Base-by-base conservation (phyloP, 37 sponge, comb jelly and placozoan genomes). In the Ianthella basta region DNA sequence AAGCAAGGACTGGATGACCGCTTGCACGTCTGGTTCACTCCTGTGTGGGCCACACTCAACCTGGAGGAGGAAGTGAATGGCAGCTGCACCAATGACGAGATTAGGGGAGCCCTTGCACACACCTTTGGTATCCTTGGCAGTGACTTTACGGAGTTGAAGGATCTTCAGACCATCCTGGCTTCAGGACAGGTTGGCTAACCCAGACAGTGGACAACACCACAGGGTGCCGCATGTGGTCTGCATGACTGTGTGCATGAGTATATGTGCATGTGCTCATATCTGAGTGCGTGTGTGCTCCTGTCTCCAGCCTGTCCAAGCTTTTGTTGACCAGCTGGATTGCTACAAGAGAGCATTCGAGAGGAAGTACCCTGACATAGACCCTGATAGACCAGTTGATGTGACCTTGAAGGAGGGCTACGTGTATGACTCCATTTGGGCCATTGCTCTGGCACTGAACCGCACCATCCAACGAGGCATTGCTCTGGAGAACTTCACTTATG, bases 381-480 rank as follows among this genome's bases (percentile, higher is more conserved):
- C 78, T 39, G 54, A 70, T 35, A 70, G 3, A 16, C 21, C 33
- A 34, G 36, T 44, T 4, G 33, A 32, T 75, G 78, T 75, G 44
- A 75, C 78, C 15, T 36, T 75, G 53, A 75, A 41, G 78, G 78
- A 75, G 3, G 78, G 78, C 25, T 75, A 75, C 40, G 78, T 75
- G 78, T 75, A 75, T 15, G 78, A 75, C 25, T 75, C 78, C 4
- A 24, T 41, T 18, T 75, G 78, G 78, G 78, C 78, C 20, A 40
- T 75, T 40, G 78, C 54, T 20, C 53, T 75, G 21, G 54, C 54
- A 3, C 25, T 75, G 54, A 75, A 75, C 37, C 24, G 40, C 13
- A 53, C 78, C n/a, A 41, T 75, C 2, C 0, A 32, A 2, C 13
- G 15, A 15, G 54, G 78, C 24, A 3, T 36, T 23, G 21, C 16